Evolutionary conservation across 2,113 vertebrate genomes (phyloP).

Genomic region (Manacus vitellinus): DNA sequence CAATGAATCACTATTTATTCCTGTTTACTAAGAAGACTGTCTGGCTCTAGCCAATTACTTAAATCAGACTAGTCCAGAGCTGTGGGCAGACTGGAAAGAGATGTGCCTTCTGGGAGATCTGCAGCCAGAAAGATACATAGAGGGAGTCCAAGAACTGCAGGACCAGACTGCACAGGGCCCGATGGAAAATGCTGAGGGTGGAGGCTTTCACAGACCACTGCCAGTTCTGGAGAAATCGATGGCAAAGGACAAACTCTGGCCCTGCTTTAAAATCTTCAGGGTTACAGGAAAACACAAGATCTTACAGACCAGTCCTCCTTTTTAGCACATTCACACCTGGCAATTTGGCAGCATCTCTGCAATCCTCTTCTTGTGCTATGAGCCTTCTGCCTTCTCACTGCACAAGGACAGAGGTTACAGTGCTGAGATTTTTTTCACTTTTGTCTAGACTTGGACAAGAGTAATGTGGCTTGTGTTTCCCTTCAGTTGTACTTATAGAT

Average conservation of each 20-base stretch:
- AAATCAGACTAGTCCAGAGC: background rate
- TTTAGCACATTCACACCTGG: background rate
- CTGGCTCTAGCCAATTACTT: background rate
- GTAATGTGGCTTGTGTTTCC: background rate
- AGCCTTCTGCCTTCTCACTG: background rate
- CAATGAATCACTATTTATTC: conserved; percentile 4
- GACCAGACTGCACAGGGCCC: background rate
- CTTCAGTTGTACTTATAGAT: background rate
- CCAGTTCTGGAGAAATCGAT: background rate
- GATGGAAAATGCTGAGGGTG: background rate
- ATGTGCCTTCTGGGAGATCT: background rate
- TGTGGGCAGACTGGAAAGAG: background rate
- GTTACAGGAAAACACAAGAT: background rate
- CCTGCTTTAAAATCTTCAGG: background rate
- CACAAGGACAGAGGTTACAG: background rate
- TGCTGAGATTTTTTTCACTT: background rate
- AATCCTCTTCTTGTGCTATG: background rate
- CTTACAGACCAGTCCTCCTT: background rate
- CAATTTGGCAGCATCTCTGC: background rate
- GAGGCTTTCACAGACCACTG: background rate
- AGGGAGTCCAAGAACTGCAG: background rate
- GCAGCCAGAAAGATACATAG: background rate
- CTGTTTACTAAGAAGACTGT: background rate
- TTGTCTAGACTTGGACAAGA: background rate
- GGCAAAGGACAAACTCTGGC: background rate